These are phyloP conservation scores for Nasonovia ribisnigri DNA, from an alignment of 2,888 invertebrate genomes.

Conservation along the genomic window DNA sequence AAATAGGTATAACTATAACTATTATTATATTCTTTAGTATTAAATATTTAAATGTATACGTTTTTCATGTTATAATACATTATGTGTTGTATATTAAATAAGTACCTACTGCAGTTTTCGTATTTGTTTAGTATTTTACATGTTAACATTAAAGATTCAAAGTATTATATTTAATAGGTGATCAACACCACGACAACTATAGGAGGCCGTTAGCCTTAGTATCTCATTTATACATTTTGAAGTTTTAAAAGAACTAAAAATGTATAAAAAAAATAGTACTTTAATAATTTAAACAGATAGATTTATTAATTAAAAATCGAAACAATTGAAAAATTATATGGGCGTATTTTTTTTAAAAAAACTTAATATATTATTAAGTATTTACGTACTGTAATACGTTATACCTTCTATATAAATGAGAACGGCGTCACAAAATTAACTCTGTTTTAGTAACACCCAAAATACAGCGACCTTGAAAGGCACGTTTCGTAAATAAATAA, in stretches of 20 bases:
- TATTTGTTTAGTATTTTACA: neutral
- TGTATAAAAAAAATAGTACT: neutral
- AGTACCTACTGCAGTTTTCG: neutral
- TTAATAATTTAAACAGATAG: neutral
- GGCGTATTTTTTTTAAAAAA: constrained; percentile 24
- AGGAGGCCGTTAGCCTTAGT: neutral
- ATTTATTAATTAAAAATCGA: neutral
- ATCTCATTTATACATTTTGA: neutral
- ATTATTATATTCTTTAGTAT: neutral
- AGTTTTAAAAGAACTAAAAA: neutral
- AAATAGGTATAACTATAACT: neutral
- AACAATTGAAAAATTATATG: neutral
- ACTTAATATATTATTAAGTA: neutral
- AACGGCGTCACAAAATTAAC: neutral
- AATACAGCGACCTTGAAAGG: neutral
- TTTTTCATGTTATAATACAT: neutral
- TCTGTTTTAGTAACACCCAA: neutral
- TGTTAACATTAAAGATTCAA: neutral
- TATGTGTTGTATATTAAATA: neutral
- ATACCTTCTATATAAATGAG: neutral
- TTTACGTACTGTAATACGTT: neutral
- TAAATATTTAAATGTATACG: neutral
- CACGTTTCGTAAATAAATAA: constrained; percentile 15
- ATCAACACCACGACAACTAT: neutral
- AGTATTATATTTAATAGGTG: neutral